A percentile compares a stretch with the other conserved stretches of the same genome.
Conservation (phyloP, 2,888 invertebrate species). For the Xestobium rufovillosum region DNA sequence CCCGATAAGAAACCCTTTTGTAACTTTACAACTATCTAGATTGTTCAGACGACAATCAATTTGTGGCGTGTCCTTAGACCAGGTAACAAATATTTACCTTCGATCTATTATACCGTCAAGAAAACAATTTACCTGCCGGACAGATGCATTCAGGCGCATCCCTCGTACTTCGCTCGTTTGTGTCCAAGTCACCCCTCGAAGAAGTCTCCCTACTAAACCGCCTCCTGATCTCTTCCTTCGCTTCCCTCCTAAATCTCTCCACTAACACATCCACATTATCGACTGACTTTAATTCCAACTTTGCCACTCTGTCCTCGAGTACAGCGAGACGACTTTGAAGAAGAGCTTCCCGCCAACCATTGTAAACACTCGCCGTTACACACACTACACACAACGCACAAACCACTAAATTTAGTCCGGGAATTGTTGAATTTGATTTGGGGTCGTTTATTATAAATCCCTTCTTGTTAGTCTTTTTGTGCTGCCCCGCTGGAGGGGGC, state of each 20-base stretch:
- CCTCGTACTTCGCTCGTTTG: slow-evolving; percentile 45
- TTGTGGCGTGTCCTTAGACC: too few relatives aligned
- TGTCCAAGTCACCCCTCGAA: slow-evolving; percentile 22
- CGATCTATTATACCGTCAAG: too few relatives aligned
- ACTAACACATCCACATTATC: slow-evolving; percentile 44
- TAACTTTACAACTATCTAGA: too few relatives aligned
- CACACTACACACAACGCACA: slow-evolving; percentile 58
- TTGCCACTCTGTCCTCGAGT: slow-evolving; percentile 51
- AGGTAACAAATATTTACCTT: too few relatives aligned
- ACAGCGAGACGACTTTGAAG: slow-evolving; percentile 48
- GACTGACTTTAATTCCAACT: slow-evolving; percentile 46
- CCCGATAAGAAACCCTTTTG: too few relatives aligned
- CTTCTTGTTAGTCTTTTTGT: slow-evolving; percentile 12
- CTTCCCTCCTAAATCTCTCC: slow-evolving; percentile 50
- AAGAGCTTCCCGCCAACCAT: slow-evolving; percentile 50
- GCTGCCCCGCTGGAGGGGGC: slow-evolving; percentile 29
- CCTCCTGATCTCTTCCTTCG: slow-evolving; percentile 42
- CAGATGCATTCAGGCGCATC: slow-evolving; percentile 61
- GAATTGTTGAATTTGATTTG: slow-evolving; percentile 11
- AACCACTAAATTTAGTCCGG: slow-evolving; percentile 46
- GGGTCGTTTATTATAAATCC: slow-evolving; percentile 4
- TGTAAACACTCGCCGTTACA: slow-evolving; percentile 54
- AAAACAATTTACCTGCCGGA: too few relatives aligned
- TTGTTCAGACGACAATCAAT: too few relatives aligned
- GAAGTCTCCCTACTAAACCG: slow-evolving; percentile 40